Evolutionary conservation across 2,797 vertebrate species (phyloP).

Genomic region (Dendrocincla fuliginosa): DNA sequence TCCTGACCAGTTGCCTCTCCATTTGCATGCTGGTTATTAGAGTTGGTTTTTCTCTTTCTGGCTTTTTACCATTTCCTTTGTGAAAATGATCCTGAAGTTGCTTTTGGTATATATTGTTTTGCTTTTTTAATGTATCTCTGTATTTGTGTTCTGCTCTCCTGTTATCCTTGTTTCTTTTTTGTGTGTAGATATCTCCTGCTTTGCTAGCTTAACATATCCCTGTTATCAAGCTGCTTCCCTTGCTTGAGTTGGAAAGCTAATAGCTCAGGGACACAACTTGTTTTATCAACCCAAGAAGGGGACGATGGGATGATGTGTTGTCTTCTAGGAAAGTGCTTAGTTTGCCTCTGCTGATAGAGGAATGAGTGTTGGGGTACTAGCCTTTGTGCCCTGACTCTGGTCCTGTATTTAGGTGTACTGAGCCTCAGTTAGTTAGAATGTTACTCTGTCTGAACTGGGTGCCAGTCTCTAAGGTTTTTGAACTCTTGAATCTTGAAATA

Average conservation of each 20-base stretch:
- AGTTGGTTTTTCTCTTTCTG: background rate
- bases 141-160: background rate
- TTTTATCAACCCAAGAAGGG: background rate
- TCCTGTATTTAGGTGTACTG: background rate
- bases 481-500: background rate
- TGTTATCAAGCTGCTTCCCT: background rate
- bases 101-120: background rate
- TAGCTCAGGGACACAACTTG: background rate
- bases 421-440: background rate
- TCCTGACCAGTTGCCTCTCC: background rate
- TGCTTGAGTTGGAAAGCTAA: background rate
- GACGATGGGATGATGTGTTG: fast-evolving
- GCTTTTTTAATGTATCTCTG: background rate
- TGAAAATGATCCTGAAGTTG: background rate
- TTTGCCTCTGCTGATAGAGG: background rate
- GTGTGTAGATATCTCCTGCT: background rate
- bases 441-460: background rate
- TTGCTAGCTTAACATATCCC: background rate
- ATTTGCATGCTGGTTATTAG: background rate
- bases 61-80: background rate
- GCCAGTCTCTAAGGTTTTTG: background rate
- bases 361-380: background rate
- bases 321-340: background rate
- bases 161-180: background rate
- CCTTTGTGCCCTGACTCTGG: background rate